Evolutionary conservation across 2,888 invertebrate species (phyloP).

Genomic region (Hofmannophila pseudospretella): DNA sequence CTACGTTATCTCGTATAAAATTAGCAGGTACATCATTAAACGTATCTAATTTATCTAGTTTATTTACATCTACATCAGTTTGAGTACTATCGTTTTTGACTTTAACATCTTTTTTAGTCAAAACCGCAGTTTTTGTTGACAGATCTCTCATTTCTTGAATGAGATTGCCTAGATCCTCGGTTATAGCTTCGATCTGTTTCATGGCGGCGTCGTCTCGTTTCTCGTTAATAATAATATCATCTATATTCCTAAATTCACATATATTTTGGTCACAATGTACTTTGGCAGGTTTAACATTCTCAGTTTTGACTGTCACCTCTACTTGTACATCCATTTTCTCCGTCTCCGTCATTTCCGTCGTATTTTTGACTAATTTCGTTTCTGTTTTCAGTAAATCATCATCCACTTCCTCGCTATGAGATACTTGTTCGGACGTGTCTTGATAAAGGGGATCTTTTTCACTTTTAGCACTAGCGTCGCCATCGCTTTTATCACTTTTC

Average conservation of each 20-base stretch:
- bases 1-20: slow-evolving; percentile 48
- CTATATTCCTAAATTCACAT: slow-evolving; percentile 29
- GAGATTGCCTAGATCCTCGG: slow-evolving; percentile 61
- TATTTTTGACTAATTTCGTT: slow-evolving; percentile 43
- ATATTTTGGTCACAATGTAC: slow-evolving; percentile 35
- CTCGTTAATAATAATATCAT: slow-evolving; percentile 24
- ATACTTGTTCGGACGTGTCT: slow-evolving; percentile 40
- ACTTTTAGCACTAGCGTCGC: slow-evolving; percentile 31
- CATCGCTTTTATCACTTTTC: slow-evolving; percentile 23
- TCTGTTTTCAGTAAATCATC: slow-evolving; percentile 38
- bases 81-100: slow-evolving; percentile 34
- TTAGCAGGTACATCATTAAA: slow-evolving; percentile 54
- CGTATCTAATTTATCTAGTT: slow-evolving; percentile 24
- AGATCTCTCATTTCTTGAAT: slow-evolving; percentile 59
- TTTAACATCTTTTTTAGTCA: slow-evolving; percentile 21
- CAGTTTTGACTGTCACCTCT: slow-evolving; percentile 39
- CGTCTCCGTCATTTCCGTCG: slow-evolving; percentile 32
- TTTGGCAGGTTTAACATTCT: slow-evolving; percentile 32
- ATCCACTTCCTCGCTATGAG: slow-evolving; percentile 38
- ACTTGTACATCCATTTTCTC: slow-evolving; percentile 39
- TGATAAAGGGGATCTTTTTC: slow-evolving; percentile 24
- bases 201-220: slow-evolving; percentile 41
- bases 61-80: slow-evolving; percentile 25
- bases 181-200: slow-evolving; percentile 55
- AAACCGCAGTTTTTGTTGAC: slow-evolving; percentile 32